Conservation (phyloP, 2,113 vertebrate genomes). For the Athene noctua region DNA sequence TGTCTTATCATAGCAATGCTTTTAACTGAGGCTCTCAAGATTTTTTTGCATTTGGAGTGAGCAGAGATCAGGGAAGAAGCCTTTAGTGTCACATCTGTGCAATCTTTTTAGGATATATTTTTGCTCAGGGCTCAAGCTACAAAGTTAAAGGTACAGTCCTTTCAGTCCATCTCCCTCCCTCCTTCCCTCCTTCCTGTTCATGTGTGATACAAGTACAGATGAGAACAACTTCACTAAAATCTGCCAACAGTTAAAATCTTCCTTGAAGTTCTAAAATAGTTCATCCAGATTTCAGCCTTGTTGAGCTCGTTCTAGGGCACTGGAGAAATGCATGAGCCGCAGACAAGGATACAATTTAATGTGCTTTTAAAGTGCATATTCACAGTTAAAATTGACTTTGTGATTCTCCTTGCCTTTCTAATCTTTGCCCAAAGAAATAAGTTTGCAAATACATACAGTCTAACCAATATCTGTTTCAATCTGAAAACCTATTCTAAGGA, state of each 20-base stretch:
- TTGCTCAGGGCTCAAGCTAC: neutral
- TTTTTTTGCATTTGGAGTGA: conserved; percentile 1
- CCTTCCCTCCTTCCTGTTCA: neutral
- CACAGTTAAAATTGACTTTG: conserved; percentile 43
- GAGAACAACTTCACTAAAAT: neutral
- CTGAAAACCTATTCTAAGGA: conserved; percentile 24
- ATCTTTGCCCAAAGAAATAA: conserved; percentile 48
- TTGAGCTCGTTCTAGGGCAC: neutral
- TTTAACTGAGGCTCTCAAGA: neutral
- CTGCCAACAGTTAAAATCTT: neutral
- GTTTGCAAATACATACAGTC: conserved; percentile 8
- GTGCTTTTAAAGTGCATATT: conserved; percentile 30
- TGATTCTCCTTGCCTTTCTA: conserved; percentile 41
- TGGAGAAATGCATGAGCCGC: neutral
- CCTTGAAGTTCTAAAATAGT: neutral
- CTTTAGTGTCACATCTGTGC: neutral
- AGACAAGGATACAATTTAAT: neutral
- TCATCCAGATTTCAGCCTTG: neutral
- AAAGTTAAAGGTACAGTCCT: neutral
- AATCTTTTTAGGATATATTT: neutral
- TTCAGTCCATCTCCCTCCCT: neutral
- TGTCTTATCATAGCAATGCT: neutral
- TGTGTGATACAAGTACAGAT: neutral
- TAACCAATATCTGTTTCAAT: conserved; percentile 30
- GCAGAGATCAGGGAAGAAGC: neutral